Base-by-base conservation (phyloP, 1,140 invertebrate genomes). In the Papilio xuthus region DNA sequence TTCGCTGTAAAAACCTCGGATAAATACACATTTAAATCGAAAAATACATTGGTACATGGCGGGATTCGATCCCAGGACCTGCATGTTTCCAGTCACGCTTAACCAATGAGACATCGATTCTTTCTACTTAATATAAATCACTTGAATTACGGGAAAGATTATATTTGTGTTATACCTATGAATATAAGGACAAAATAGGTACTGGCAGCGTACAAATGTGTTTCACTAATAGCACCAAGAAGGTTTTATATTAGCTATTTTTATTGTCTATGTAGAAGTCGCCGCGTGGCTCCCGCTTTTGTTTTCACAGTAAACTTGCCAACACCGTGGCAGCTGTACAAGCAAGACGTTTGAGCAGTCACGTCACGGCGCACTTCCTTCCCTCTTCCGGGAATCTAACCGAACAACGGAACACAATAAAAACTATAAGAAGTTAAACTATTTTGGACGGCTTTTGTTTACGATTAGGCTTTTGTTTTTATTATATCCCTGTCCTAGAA, bases 331-430 rank as follows among this genome's bases (percentile, higher is more conserved):
- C 71, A 73, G 41, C 72, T 63, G 26, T 37, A 32, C 42, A 71
- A 79, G 67, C 79, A 83, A 80, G 81, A 53, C 74, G 81, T 78
- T 84, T 84, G 73, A 63, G 80, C 80, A 86, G 77, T 74, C 86
- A 78, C 76, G 67, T 78, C 88, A 87, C 86, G 88, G 26, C 37
- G 41, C 44, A 83, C 83, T 90, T 90, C 89, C 90, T 91, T 91
- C 89, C 90, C 80, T 81, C 80, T 86, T 85, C 84, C 77, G 82
- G 83, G 85, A 82, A 85, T 81, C 71, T 71, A 80, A 79, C 73
- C 32, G 28, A 28, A 18, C 13, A 50, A 28, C 56, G 56, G 56
- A 10, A 60, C 23, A 28, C 13, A 67, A 26, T 67, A 28, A 63
- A 63, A 9, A 63, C 0, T 28, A 28, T 26, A 63, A 8, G 18